Percentiles rank a stretch among this genome's conserved stretches.
Conservation (phyloP, 2,797 vertebrate genomes). For the Syndactyla subalaris region DNA sequence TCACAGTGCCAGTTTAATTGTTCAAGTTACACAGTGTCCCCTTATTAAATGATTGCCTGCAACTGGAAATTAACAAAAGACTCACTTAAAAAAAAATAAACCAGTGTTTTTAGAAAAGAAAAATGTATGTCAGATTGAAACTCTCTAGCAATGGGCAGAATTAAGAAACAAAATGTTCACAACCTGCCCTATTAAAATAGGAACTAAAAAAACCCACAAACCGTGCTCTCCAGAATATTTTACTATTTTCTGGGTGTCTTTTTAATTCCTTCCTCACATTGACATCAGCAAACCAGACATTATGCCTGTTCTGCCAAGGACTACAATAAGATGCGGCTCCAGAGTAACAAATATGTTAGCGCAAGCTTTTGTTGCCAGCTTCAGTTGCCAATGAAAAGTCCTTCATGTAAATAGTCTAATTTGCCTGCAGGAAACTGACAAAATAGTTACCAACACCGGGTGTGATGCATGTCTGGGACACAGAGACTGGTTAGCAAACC, state of each 20-base stretch:
- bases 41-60: not conserved
- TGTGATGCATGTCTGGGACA: not conserved
- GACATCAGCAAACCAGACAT: not conserved
- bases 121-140: not conserved
- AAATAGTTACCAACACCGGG: not conserved
- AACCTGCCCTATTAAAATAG: not conserved
- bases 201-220: not conserved
- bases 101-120: not conserved
- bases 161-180: not conserved
- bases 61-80: not conserved
- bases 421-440: not conserved
- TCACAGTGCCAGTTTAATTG: not conserved
- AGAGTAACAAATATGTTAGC: not conserved
- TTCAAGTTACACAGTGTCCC: not conserved
- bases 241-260: not conserved
- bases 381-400: not conserved
- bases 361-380: not conserved
- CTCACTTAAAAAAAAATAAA: not conserved
- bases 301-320: slow-evolving; percentile 13
- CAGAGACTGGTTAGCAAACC: not conserved
- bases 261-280: not conserved
- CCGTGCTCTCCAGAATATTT: not conserved
- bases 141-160: not conserved
- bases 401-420: not conserved
- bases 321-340: not conserved